These are phyloP conservation scores for Podarcis muralis DNA, from an alignment of 2,113 vertebrate species.

Conservation along the genomic window DNA sequence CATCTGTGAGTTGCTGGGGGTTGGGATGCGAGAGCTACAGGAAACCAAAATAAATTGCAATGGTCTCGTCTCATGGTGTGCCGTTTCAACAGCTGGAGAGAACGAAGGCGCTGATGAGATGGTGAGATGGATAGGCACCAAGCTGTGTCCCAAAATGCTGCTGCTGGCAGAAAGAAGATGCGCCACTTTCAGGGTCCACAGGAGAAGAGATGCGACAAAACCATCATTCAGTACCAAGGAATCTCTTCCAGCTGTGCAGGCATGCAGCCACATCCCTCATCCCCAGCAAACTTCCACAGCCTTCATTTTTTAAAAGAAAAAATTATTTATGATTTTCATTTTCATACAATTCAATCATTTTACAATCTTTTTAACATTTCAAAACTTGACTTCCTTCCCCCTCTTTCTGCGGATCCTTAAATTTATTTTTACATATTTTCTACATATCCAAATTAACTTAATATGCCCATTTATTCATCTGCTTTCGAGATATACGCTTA, in stretches of 20 bases:
- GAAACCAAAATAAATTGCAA: slow-evolving; percentile 11
- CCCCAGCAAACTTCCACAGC: background rate
- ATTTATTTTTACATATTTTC: too few relatives aligned
- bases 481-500: too few relatives aligned
- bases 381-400: too few relatives aligned
- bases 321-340: too few relatives aligned
- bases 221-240: background rate
- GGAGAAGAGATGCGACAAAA: background rate
- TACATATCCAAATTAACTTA: too few relatives aligned
- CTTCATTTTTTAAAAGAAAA: too few relatives aligned
- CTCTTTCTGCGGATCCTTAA: too few relatives aligned
- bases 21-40: background rate
- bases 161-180: background rate
- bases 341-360: too few relatives aligned
- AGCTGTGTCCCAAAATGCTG: background rate
- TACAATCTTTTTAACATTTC: too few relatives aligned
- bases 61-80: background rate
- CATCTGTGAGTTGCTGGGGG: background rate
- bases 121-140: background rate
- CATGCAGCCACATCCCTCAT: background rate
- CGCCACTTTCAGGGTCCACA: background rate
- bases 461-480: too few relatives aligned
- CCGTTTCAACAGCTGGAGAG: background rate
- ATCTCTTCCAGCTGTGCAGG: too few relatives aligned
- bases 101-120: background rate